Base-by-base conservation (phyloP, 2,797 vertebrate genomes). In the Merluccius polli region DNA sequence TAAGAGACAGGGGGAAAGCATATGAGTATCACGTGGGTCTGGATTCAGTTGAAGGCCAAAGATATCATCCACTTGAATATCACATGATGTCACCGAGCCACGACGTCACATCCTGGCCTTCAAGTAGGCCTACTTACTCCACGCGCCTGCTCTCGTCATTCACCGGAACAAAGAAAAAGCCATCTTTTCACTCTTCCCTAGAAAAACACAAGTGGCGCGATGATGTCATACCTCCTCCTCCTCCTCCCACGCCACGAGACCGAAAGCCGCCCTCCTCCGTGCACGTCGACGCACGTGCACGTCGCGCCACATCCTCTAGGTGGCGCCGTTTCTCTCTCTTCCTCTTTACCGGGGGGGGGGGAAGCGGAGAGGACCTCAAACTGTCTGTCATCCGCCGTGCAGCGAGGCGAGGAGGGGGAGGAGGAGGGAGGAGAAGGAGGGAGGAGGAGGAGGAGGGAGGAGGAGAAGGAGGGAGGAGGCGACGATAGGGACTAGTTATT, bases 311-410 rank as follows among this genome's bases (percentile, higher is more conserved):
- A 63, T 11, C 1, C 52, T 24, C 52, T 63, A 63, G 52, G 52
- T 63, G 52, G 8, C 52, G 52, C 52, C 24, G 21, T 63, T 8
- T 52, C 18, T 21, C 6, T 52, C 4, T 52, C 21, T 52, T 18
- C 24, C 41, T 52, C 48, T 52, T 52, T 63, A 63, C 41, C 41
- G 41, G 86, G 87, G 84, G 81, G 78, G 82, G 84, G 86, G 87
- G 82, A 83, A 83, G 81, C 73, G 31, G 84, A 88, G 81, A 74
- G 77, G n/a, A 24, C 1, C 52, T 63, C n/a, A 1, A 8, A 63
- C 52, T 63, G 52, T 63, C 52, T 63, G 21, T 63, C 52, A 21
- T 63, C 48, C 4, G 48, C 48, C 48, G 48, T 52, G 18, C 7
- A 44, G 41, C 41, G 77, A 77, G 68, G 41, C 41, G 77, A 77